Evolutionary conservation across 2,888 invertebrate species (phyloP).

Genomic region (Melanchra persicariae): DNA sequence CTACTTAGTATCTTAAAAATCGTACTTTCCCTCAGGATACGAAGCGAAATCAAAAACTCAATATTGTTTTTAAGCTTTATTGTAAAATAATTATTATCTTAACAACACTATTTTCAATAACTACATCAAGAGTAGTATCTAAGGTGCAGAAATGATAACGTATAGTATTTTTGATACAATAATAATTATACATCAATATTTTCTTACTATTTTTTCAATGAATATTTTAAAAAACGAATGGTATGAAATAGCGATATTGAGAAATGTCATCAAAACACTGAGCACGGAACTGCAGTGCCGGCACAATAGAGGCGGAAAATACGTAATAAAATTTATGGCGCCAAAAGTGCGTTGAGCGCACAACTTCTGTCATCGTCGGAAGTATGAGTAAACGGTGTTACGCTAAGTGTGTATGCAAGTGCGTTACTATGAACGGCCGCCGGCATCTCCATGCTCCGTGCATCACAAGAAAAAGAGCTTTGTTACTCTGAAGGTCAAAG

Average conservation of each 20-base stretch:
- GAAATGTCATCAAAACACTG: slow-evolving; percentile 11
- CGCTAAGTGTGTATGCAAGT: neutral
- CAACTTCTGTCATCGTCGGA: neutral
- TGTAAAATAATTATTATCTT: slow-evolving; percentile 76
- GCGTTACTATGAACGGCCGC: neutral
- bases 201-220: slow-evolving; percentile 24
- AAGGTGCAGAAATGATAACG: slow-evolving; percentile 70
- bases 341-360: neutral
- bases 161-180: slow-evolving; percentile 35
- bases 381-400: neutral
- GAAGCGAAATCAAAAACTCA: slow-evolving; percentile 12
- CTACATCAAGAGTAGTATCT: slow-evolving; percentile 67
- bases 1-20: neutral
- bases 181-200: slow-evolving; percentile 38
- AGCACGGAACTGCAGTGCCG: neutral
- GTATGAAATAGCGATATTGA: slow-evolving; percentile 25
- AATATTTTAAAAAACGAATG: slow-evolving; percentile 28
- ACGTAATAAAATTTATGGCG: neutral
- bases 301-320: neutral
- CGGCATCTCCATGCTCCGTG: neutral
- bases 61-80: slow-evolving; percentile 74
- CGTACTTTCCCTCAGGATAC: neutral
- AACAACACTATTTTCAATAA: slow-evolving; percentile 66
- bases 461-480: slow-evolving; percentile 6
- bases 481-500: neutral